Percentiles rank a stretch among this genome's conserved stretches.
phyloP scores from a whole-genome alignment of 2,888 invertebrate genomes.

The Cheiracanthium punctorium region DNA sequence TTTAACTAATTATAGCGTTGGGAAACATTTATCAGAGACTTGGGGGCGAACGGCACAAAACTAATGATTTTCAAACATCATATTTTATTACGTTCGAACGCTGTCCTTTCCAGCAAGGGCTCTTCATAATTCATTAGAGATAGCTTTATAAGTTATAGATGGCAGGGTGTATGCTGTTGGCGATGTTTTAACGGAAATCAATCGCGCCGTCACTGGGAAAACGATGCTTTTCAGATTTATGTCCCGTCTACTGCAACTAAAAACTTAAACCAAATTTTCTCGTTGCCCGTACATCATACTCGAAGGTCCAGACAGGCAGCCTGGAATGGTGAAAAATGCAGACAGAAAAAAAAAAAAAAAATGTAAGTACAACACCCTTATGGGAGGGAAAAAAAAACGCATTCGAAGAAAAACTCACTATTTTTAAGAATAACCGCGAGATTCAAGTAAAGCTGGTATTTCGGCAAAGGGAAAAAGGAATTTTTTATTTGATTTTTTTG shows the following conservation, averaged over 20 bases:
- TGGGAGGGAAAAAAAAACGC: too few relatives aligned
- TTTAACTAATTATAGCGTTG: constrained; percentile 63
- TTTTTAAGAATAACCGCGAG: too few relatives aligned
- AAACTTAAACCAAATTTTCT: constrained; percentile 47
- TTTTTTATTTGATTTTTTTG: too few relatives aligned
- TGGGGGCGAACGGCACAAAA: constrained; percentile 48
- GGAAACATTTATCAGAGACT: constrained; percentile 59
- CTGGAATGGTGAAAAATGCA: too few relatives aligned
- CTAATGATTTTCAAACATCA: constrained; percentile 69
- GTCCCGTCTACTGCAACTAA: constrained; percentile 45
- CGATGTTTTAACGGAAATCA: constrained; percentile 69
- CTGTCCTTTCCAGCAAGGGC: constrained; percentile 59
- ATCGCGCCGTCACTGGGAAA: constrained; percentile 64
- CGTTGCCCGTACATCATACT: constrained; percentile 35
- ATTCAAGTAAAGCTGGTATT: too few relatives aligned
- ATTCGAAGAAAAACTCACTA: too few relatives aligned
- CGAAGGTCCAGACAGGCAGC: not conserved
- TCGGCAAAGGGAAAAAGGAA: too few relatives aligned
- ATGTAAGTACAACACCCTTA: too few relatives aligned
- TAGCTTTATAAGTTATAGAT: constrained; percentile 68
- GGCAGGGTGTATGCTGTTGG: constrained; percentile 64
- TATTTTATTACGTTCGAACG: constrained; percentile 63
- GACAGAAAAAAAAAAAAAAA: too few relatives aligned
- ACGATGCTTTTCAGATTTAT: constrained; percentile 61
- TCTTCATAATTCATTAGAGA: constrained; percentile 69